These are phyloP conservation scores for Coracias cyanogaster DNA, from an alignment of 2,797 vertebrate species.

Conservation along the genomic window DNA sequence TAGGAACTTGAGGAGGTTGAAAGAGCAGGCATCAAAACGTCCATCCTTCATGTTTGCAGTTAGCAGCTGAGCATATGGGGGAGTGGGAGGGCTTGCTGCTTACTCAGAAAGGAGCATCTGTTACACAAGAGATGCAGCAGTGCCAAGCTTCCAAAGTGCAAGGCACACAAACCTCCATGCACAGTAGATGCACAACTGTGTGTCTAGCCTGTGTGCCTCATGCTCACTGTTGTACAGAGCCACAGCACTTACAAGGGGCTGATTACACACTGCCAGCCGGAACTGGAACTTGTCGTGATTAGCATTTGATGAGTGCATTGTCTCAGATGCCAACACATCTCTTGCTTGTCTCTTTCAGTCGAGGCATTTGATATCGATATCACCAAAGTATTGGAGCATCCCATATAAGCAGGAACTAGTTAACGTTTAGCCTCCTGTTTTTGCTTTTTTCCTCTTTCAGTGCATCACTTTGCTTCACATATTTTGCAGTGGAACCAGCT, in stretches of 20 bases:
- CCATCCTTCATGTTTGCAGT: not conserved
- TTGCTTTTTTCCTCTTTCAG: slow-evolving; percentile 7
- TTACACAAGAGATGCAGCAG: not conserved
- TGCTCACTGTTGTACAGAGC: not conserved
- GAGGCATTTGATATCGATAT: not conserved
- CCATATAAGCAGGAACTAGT: not conserved
- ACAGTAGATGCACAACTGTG: not conserved
- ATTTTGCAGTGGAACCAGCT: not conserved
- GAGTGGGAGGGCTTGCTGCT: not conserved
- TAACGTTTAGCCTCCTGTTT: not conserved
- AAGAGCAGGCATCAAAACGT: not conserved
- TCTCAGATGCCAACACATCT: not conserved
- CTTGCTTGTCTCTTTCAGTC: not conserved
- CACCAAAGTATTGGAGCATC: not conserved
- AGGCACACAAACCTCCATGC: not conserved
- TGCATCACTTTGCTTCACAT: not conserved
- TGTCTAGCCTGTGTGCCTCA: not conserved
- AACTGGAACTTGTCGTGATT: not conserved
- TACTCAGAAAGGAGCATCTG: not conserved
- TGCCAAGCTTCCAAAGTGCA: not conserved
- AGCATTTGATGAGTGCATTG: not conserved
- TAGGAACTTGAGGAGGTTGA: not conserved
- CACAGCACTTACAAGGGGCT: not conserved
- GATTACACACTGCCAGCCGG: not conserved
- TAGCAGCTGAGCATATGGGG: not conserved